Conservation (phyloP, 2,797 vertebrate genomes). For the Ctenochaetus hawaiiensis region DNA sequence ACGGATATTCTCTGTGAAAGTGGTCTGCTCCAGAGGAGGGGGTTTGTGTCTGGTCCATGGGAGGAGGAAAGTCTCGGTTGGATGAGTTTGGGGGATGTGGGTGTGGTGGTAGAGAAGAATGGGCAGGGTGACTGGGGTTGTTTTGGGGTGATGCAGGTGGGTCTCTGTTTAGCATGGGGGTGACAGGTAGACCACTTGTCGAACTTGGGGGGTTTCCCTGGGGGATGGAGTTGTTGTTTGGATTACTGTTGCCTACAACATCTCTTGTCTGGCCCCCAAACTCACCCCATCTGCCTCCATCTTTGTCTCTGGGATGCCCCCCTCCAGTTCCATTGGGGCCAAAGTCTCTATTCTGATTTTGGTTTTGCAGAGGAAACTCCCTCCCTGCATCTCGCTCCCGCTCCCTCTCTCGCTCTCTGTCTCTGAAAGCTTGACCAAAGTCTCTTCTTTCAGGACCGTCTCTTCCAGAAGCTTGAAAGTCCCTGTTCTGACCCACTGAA, state of each 20-base stretch:
- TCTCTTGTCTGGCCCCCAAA: conserved; percentile 84
- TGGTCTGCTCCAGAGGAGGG: conserved; percentile 82
- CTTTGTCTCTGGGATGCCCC: conserved; percentile 85
- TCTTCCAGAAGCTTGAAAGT: conserved; percentile 82
- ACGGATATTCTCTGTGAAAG: conserved; percentile 86
- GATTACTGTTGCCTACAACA: conserved; percentile 76
- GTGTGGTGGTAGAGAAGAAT: conserved; percentile 77
- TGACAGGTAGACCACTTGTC: conserved; percentile 74
- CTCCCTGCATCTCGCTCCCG: conserved; percentile 87
- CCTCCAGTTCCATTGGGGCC: conserved; percentile 79
- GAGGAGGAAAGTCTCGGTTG: conserved; percentile 83
- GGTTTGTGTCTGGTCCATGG: conserved; percentile 80
- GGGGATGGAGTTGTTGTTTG: conserved; percentile 76
- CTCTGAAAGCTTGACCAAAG: conserved; percentile 85
- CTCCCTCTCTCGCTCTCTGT: conserved; percentile 91
- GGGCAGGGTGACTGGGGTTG: conserved; percentile 78
- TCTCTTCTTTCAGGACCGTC: conserved; percentile 84
- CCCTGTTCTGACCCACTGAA: conserved; percentile 80
- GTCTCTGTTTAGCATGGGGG: conserved; percentile 81
- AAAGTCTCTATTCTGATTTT: conserved; percentile 86
- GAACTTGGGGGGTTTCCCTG: conserved; percentile 79
- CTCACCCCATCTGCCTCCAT: conserved; percentile 86
- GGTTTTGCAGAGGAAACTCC: conserved; percentile 82
- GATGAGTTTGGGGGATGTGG: conserved; percentile 78
- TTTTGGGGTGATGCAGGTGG: conserved; percentile 84